Percentiles rank a stretch among this genome's conserved stretches.
These are phyloP conservation scores for Atherinomorus stipes DNA, from an alignment of 2,113 vertebrate genomes.

Conservation along the genomic window DNA sequence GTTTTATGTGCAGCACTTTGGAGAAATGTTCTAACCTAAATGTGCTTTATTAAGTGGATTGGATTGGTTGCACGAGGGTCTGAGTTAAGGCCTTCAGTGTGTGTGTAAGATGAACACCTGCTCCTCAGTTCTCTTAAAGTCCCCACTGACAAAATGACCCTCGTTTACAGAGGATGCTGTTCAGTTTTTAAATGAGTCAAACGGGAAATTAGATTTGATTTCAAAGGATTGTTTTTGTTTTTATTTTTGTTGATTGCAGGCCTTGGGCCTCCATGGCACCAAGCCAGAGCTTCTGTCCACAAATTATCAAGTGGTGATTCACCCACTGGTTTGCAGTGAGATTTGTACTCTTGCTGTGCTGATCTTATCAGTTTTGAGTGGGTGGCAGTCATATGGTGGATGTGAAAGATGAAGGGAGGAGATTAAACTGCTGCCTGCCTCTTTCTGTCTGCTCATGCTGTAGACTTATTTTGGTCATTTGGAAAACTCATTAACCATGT, in stretches of 20 bases:
- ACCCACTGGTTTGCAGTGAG: slow-evolving; percentile 40
- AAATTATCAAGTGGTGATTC: slow-evolving; percentile 51
- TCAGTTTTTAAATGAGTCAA: slow-evolving; percentile 29
- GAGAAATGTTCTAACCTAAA: too few relatives aligned
- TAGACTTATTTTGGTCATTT: too few relatives aligned
- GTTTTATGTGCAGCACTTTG: too few relatives aligned
- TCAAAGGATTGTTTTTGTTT: background rate
- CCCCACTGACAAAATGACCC: slow-evolving; percentile 1
- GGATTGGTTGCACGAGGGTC: background rate
- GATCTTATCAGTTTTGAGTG: slow-evolving; percentile 36
- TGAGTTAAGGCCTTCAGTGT: slow-evolving; percentile 1
- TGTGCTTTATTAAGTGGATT: too few relatives aligned
- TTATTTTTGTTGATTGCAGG: slow-evolving; percentile 7
- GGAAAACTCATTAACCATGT: too few relatives aligned
- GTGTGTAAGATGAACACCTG: slow-evolving; percentile 31
- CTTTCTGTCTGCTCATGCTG: background rate
- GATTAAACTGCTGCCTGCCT: background rate
- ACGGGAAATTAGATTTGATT: slow-evolving; percentile 53
- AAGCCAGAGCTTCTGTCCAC: slow-evolving; percentile 51
- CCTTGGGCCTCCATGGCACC: slow-evolving; percentile 34
- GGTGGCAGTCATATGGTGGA: slow-evolving; percentile 36
- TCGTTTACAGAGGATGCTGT: background rate
- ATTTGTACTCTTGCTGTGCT: slow-evolving; percentile 43
- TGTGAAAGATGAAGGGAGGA: too few relatives aligned
- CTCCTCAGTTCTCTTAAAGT: slow-evolving; percentile 14